Base-by-base conservation (phyloP, 1,140 invertebrate genomes). In the Drosophila dunni region DNA sequence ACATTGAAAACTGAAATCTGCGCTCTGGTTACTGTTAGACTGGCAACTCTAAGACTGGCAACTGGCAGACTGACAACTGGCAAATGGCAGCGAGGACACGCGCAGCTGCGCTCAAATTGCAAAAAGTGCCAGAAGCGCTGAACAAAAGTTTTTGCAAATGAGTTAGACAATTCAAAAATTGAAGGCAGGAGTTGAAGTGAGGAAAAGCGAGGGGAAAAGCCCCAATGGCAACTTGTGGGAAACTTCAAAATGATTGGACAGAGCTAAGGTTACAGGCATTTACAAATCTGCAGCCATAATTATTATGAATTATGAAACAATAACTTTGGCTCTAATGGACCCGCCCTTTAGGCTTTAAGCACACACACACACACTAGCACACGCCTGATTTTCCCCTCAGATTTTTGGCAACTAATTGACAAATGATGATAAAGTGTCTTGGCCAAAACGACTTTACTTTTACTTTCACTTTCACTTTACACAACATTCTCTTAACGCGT, bases 401-500 rank as follows among this genome's bases (percentile, higher is more conserved):
- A 50, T 42, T 70, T 51, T 51, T 40, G 73, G 42, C 80, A 88
- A 88, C 84, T 88, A 88, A 88, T 88, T 88, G 83, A 89, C 83
- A 88, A 88, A 88, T 88, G 83, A 89, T 88, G 83, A 88, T 89
- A 89, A 83, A 88, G 84, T 88, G 77, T 89, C 84, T 65, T 33
- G 80, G 68, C 66, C 82, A 56, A 54, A 46, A 36, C 50, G 44
- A 65, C 50, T 79, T 46, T 57, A 63, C 54, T 62, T 40, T 42
- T 29, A 29, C 24, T 29, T 29, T 29, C 24, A 72, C 48, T 58
- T 51, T 15, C 44, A 20, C 38, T 57, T 67, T 62, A 75, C 65
- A 73, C 65, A 73, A 58, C 46, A 78, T 78, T 79, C 74, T 69
- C 74, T 62, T 78, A 80, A 77, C 67, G 53, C 73, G 62, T n/a